A percentile compares a stretch with the other conserved stretches of the same genome.
Conservation (phyloP, 2,888 invertebrate genomes). For the Ornithoptera priamus region DNA sequence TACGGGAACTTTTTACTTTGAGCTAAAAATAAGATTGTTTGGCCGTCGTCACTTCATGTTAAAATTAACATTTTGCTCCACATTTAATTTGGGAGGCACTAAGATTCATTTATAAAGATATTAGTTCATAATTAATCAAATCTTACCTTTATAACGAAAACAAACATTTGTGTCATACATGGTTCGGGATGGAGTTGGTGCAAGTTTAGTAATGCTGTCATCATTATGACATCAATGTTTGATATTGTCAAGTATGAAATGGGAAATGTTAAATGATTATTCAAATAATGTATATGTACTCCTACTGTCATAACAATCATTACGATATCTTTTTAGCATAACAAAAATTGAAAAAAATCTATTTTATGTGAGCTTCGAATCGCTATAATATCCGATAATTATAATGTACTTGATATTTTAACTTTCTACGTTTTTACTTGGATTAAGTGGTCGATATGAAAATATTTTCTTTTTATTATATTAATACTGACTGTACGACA, state of each 20-base stretch:
- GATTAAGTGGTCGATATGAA: too few relatives aligned
- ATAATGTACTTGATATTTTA: too few relatives aligned
- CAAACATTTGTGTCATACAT: neutral
- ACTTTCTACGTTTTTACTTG: too few relatives aligned
- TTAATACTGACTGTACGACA: too few relatives aligned
- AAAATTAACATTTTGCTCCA: slow-evolving; percentile 23
- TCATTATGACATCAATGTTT: slow-evolving; percentile 1
- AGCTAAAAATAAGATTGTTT: slow-evolving; percentile 19
- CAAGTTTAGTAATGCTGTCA: slow-evolving; percentile 1
- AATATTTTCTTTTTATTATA: too few relatives aligned
- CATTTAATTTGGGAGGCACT: slow-evolving; percentile 23
- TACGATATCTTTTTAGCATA: neutral
- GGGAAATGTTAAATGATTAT: neutral
- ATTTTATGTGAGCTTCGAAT: too few relatives aligned
- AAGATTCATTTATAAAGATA: slow-evolving; percentile 18
- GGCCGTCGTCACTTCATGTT: slow-evolving; percentile 21
- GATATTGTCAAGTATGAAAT: neutral
- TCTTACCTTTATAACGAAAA: neutral
- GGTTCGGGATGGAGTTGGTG: neutral
- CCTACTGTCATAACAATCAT: neutral
- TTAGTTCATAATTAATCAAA: slow-evolving; percentile 14
- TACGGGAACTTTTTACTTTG: slow-evolving; percentile 21
- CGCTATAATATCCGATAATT: too few relatives aligned
- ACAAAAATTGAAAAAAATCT: neutral
- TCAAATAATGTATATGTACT: neutral